These are phyloP conservation scores for Acinonyx jubatus DNA, from an alignment of 2,113 vertebrate species.

Conservation along the genomic window DNA sequence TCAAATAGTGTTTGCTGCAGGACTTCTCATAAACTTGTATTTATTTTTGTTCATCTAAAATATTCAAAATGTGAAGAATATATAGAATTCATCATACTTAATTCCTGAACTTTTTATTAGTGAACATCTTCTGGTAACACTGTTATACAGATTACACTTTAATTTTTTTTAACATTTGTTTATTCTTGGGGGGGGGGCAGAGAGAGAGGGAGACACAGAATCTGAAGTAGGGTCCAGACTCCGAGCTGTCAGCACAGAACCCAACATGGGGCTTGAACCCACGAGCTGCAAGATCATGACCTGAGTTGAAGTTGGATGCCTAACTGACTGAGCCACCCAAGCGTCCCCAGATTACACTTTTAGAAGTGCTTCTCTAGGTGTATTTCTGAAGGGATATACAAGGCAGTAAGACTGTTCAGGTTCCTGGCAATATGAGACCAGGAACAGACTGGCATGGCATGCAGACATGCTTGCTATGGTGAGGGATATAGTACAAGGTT, in stretches of 20 bases:
- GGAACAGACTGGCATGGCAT: not conserved
- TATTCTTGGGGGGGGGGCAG: no score
- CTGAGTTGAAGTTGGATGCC: no score
- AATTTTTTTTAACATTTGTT: no score
- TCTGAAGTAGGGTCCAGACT: no score
- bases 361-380: not conserved
- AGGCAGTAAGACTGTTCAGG: not conserved
- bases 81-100: slow-evolving; percentile 18
- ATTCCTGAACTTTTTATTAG: not conserved
- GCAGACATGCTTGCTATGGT: not conserved
- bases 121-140: not conserved
- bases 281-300: no score
- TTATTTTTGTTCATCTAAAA: slow-evolving; percentile 22
- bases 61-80: not conserved
- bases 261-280: no score
- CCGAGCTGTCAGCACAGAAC: no score
- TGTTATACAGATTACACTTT: not conserved
- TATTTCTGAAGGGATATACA: not conserved
- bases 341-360: not conserved
- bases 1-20: not conserved
- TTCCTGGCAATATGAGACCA: not conserved
- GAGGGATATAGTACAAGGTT: not conserved
- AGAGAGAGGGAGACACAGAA: no score
- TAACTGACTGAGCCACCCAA: no score
- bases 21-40: not conserved